Conservation (phyloP, 2,797 vertebrate genomes). For the Thunnus albacares region DNA sequence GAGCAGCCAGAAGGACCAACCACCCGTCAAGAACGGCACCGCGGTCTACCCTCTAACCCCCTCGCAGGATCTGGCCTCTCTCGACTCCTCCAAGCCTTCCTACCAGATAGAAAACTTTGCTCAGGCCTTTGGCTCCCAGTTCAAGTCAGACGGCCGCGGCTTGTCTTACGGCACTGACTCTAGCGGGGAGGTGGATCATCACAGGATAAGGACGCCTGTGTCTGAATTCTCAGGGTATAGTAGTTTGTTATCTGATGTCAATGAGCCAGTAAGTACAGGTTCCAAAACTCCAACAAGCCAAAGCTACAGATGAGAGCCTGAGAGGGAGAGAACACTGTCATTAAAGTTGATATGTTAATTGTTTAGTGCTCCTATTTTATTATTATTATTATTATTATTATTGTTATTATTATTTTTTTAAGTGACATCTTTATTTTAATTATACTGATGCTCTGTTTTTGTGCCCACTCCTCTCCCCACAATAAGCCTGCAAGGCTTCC, state of each 20-base stretch:
- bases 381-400: constrained; percentile 85
- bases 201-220: constrained; percentile 95
- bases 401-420: constrained; percentile 81
- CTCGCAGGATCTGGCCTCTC: constrained; percentile 92
- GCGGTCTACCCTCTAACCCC: constrained; percentile 87
- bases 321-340: constrained; percentile 79
- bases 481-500: constrained; percentile 73
- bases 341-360: constrained; percentile 80
- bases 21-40: constrained; percentile 83
- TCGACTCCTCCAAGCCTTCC: constrained; percentile 94
- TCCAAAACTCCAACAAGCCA: constrained; percentile 99
- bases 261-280: constrained; percentile 95
- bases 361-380: constrained; percentile 84
- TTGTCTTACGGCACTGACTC: constrained; percentile 94
- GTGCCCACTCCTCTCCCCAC: constrained; percentile 76
- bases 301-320: constrained; percentile 96
- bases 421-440: constrained; percentile 85
- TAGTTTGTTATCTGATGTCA: constrained; percentile 98
- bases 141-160: constrained; percentile 93
- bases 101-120: constrained; percentile 99
- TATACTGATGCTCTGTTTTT: constrained; percentile 76
- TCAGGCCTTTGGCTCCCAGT: constrained; percentile 98
- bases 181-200: constrained; percentile 93
- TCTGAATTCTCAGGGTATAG: constrained; percentile 99
- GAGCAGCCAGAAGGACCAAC: constrained; percentile 90